phyloP scores from a whole-genome alignment of 2,113 vertebrate genomes.

The Parotia lawesii region DNA sequence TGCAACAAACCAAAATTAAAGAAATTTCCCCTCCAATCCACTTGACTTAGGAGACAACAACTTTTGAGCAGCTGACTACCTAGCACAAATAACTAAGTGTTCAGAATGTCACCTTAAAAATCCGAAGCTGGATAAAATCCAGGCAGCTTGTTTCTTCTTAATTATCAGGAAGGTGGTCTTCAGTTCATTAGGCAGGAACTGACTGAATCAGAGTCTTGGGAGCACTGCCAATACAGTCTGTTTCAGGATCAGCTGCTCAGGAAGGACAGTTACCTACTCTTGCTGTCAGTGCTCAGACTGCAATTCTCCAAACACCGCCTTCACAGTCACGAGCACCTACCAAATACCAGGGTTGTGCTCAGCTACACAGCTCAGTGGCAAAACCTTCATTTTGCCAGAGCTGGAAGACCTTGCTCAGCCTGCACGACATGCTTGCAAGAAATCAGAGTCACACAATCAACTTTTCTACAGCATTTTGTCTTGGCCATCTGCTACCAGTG shows the following conservation, averaged over 20 bases:
- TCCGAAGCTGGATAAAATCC: background rate
- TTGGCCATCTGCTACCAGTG: constrained; percentile 1
- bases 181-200: background rate
- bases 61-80: background rate
- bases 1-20: background rate
- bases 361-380: background rate
- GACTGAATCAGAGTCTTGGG: background rate
- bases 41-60: rapidly evolving
- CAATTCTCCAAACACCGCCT: background rate
- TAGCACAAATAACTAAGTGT: background rate
- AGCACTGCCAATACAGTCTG: background rate
- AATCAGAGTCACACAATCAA: background rate
- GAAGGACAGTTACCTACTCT: background rate
- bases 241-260: background rate
- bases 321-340: background rate
- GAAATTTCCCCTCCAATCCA: background rate
- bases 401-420: background rate
- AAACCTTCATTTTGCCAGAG: background rate
- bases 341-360: background rate
- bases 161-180: background rate
- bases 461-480: background rate
- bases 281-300: background rate
- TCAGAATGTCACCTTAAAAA: background rate
- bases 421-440: background rate
- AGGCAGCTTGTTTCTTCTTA: background rate